These are phyloP conservation scores for Yasuhikotakia modesta DNA, from an alignment of 2,797 vertebrate species.

Conservation along the genomic window DNA sequence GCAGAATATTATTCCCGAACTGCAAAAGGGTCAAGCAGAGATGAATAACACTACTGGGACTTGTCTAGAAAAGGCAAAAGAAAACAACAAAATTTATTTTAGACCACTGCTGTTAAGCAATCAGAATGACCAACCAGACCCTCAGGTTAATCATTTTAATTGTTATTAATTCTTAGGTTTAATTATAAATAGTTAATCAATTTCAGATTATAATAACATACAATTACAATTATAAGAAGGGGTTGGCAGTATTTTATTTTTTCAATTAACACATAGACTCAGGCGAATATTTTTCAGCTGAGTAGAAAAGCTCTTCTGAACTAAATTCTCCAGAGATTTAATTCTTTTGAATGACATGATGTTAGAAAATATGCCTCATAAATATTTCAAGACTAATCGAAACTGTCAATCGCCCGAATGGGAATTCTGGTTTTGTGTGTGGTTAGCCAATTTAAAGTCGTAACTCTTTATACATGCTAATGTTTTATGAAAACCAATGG, in stretches of 20 bases:
- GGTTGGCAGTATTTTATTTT: neutral
- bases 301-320: neutral
- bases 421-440: neutral
- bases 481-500: constrained; percentile 9
- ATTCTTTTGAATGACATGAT: neutral
- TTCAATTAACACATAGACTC: neutral
- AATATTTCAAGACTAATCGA: constrained; percentile 2
- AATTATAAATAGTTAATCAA: too few relatives aligned
- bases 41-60: constrained; percentile 13
- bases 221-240: too few relatives aligned
- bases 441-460: neutral
- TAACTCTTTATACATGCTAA: neutral
- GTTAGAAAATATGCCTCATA: neutral
- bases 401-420: neutral
- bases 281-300: neutral
- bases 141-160: too few relatives aligned
- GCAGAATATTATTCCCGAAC: constrained; percentile 23
- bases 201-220: too few relatives aligned
- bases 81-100: too few relatives aligned
- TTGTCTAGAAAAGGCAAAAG: constrained; percentile 38
- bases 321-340: too few relatives aligned
- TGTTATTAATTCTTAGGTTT: too few relatives aligned
- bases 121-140: too few relatives aligned
- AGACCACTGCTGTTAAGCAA: too few relatives aligned
- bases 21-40: constrained; percentile 26